A percentile compares a stretch with the other conserved stretches of the same genome.
Conservation (phyloP, 2,888 invertebrate genomes). For the Hetaerina titia region DNA sequence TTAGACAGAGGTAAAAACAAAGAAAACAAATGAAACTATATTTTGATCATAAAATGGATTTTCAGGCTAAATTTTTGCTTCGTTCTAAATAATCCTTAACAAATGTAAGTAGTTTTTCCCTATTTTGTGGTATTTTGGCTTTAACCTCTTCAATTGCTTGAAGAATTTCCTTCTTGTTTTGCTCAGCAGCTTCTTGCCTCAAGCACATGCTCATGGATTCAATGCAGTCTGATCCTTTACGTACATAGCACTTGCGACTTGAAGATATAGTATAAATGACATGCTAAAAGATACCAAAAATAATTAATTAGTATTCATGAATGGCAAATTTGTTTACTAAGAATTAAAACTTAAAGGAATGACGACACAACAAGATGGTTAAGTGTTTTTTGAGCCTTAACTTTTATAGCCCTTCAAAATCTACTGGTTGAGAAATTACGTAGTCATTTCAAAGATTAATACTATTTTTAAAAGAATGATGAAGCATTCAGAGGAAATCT, state of each 20-base stretch:
- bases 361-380: not conserved
- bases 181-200: constrained; percentile 60
- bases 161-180: constrained; percentile 39
- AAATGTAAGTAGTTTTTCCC: not conserved
- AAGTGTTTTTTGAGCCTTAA: not conserved
- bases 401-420: not conserved
- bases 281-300: constrained; percentile 29
- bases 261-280: constrained; percentile 23
- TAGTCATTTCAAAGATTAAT: not conserved
- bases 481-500: not conserved
- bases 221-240: not conserved
- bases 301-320: not conserved
- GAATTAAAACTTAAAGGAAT: not conserved
- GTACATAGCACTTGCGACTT: constrained; percentile 42
- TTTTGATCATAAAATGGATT: not conserved
- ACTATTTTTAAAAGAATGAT: not conserved
- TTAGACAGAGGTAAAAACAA: too few relatives aligned
- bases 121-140: constrained; percentile 33
- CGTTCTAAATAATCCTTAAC: not conserved
- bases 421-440: not conserved
- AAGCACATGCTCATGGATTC: not conserved
- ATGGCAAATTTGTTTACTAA: too few relatives aligned
- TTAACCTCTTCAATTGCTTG: constrained; percentile 34
- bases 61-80: not conserved
- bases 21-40: not conserved